These are phyloP conservation scores for Aradophagus sp. DNA, from an alignment of 1,140 invertebrate genomes.

Conservation along the genomic window DNA sequence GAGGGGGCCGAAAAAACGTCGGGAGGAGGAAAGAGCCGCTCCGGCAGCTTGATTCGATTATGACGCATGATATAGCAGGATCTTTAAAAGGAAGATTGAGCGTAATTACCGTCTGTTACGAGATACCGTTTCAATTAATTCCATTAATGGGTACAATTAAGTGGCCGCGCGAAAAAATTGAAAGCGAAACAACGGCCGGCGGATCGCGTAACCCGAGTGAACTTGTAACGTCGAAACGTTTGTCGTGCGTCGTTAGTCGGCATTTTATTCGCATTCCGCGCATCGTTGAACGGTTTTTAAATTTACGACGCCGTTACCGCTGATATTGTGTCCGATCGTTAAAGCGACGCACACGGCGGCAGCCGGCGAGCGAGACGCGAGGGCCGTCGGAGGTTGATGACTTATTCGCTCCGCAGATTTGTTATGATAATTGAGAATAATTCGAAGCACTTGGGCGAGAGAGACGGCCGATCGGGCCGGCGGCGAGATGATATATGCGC, in stretches of 20 bases:
- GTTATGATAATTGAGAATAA: constrained; percentile 51
- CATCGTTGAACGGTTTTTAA: constrained; percentile 44
- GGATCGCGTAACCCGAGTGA: constrained; percentile 42
- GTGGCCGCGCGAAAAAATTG: constrained; percentile 50
- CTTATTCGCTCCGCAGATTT: constrained; percentile 48
- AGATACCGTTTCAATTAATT: constrained; percentile 53
- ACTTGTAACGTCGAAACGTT: constrained; percentile 46
- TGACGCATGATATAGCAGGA: constrained; percentile 50
- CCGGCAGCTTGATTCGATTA: constrained; percentile 43
- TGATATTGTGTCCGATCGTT: constrained; percentile 43
- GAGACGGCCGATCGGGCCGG: no score
- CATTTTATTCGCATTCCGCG: constrained; percentile 49
- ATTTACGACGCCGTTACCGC: constrained; percentile 47
- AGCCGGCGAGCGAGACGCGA: constrained; percentile 4
- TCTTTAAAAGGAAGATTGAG: constrained; percentile 52
- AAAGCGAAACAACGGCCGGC: constrained; percentile 40
- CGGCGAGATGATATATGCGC: no score
- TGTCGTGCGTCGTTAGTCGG: constrained; percentile 43
- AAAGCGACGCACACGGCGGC: constrained; percentile 34
- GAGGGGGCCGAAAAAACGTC: constrained; percentile 10
- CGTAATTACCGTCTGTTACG: constrained; percentile 48
- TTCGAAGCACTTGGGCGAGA: constrained; percentile 41
- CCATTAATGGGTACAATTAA: constrained; percentile 55
- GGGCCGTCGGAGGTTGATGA: constrained; percentile 42
- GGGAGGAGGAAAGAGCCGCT: constrained; percentile 10